Evolutionary conservation across 2,113 vertebrate genomes (phyloP).

Genomic region (Pygoscelis adeliae): DNA sequence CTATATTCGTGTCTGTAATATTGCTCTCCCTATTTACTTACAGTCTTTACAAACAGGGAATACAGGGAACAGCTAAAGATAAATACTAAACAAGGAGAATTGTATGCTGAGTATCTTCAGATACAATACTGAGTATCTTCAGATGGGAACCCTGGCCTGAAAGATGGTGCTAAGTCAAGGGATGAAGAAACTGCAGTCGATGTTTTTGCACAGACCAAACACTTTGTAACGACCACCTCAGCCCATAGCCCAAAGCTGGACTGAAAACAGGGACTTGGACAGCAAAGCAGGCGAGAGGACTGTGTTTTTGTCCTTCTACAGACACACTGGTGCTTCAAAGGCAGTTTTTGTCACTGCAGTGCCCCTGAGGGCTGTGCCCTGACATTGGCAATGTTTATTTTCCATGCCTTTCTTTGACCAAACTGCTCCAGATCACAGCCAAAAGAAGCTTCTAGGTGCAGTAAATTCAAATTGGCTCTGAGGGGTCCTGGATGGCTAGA

Average conservation of each 20-base stretch:
- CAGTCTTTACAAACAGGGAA: neutral
- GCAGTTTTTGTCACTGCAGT: neutral
- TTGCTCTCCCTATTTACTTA: neutral
- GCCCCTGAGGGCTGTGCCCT: neutral
- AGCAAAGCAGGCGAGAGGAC: neutral
- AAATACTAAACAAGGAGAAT: neutral
- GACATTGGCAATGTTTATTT: neutral
- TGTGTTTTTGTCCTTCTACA: neutral
- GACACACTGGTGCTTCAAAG: neutral
- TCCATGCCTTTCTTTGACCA: neutral
- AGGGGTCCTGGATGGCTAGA: neutral
- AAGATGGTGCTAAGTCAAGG: neutral
- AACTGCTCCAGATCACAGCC: neutral
- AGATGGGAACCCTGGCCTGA: neutral
- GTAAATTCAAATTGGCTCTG: neutral
- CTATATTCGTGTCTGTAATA: fast-evolving
- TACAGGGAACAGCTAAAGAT: neutral
- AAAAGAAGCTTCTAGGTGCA: neutral
- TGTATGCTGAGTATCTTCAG: neutral
- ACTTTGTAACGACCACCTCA: neutral
- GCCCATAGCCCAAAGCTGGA: neutral
- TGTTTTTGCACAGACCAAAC: neutral
- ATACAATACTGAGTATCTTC: neutral
- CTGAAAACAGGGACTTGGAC: neutral
- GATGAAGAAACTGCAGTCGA: neutral